Conservation (phyloP, 2,113 vertebrate species). For the Bungarus multicinctus region DNA sequence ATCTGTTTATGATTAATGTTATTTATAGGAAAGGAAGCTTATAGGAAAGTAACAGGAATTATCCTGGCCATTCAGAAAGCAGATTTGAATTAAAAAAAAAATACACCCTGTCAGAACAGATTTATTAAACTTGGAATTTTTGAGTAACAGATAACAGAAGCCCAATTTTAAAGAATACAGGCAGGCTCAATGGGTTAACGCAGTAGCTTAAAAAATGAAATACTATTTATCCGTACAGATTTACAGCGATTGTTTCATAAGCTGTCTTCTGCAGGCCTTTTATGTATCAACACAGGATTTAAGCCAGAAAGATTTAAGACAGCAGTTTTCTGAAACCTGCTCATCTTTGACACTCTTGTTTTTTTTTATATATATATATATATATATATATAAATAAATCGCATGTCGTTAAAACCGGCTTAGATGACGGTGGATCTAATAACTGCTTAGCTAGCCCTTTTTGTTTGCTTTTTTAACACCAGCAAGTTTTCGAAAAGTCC, state of each 20-base stretch:
- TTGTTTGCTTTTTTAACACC: neutral
- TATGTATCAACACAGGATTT: neutral
- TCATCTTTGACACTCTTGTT: neutral
- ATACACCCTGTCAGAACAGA: neutral
- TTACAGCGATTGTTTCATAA: neutral
- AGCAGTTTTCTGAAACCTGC: neutral
- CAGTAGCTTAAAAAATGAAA: neutral
- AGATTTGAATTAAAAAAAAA: neutral
- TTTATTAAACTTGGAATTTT: neutral
- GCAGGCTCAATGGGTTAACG: neutral
- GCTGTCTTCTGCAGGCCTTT: neutral
- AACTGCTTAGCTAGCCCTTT: neutral
- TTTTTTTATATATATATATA: too few species aligned
- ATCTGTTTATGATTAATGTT: neutral
- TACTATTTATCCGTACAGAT: neutral
- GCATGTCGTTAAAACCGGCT: neutral
- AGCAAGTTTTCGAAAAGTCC: neutral
- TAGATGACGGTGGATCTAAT: neutral
- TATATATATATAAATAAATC: neutral
- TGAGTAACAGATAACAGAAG: neutral
- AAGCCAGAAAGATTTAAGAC: neutral
- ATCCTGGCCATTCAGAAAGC: neutral
- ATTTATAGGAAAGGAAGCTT: neutral
- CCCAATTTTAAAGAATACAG: neutral
- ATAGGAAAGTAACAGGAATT: too few species aligned